Evolutionary conservation across 2,888 invertebrate genomes (phyloP), one percentile per base, ranked within the genome.

Genomic region (Ectemnius lituratus): DNA sequence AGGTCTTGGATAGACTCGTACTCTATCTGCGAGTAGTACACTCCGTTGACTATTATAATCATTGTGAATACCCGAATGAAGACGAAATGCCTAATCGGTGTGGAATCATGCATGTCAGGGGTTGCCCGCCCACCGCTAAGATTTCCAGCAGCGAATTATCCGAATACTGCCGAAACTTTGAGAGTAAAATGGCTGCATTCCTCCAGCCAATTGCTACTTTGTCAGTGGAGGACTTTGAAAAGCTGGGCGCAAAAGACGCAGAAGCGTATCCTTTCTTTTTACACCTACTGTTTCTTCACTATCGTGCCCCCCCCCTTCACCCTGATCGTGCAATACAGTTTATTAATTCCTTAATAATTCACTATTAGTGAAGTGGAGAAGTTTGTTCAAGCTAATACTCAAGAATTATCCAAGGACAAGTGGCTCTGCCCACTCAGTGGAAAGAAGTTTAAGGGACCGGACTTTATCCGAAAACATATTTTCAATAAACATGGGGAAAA

Each of bases 21-120:
- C 91, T 99, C 64, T 99, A 99, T 90, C 92, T 99, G 85, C 94
- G 99, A 62, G 94, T 99, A 60, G 99, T 99, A 0, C 99, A 99
- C 91, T 99, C 99, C 0, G 96, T 99, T 66, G 99, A 99, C 91
- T 99, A 98, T 91, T 99, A 99, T 92, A 99, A 99, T 92, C 98
- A 98, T 88, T 98, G 98, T 88, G 99, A 99, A 89, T 99, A 99
- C 91, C 98, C 99, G 0, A 98, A 98, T 86, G 99, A 99, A 91
- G 99, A 99, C 90, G 98, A 99, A 91, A 99, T 99, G 99, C 99
- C 99, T 0, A 99, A 99, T 91, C 94, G 98, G 49, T 98, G 99
- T 91, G 99, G 99, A 11, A 98, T 99, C 82, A 97, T 99, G 93
- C 99, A 99, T 88, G 98, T 98, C 0, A 94, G 99, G 62, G 98